Conservation (phyloP, 2,888 invertebrate species). For the Drosophila prolongata region DNA sequence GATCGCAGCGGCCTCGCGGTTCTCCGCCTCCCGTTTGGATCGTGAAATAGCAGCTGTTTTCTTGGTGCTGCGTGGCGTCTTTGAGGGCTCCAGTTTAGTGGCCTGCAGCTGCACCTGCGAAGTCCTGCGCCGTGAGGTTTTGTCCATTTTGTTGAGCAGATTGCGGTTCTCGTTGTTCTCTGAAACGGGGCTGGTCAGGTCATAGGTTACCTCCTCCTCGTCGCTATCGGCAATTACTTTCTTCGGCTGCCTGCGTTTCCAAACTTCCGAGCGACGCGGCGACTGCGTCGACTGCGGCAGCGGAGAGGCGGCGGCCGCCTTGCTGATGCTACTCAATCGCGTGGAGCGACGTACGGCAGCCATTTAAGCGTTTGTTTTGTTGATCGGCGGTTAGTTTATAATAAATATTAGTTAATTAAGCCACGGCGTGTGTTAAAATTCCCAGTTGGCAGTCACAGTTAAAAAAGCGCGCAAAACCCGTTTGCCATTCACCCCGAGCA, state of each 20-base stretch:
- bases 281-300: constrained; percentile 50
- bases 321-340: constrained; percentile 78
- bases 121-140: constrained; percentile 23
- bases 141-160: constrained; percentile 75
- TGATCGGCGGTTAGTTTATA: constrained; percentile 3
- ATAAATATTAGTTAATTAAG: constrained; percentile 15
- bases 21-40: constrained; percentile 39
- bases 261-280: constrained; percentile 63
- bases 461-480: constrained; percentile 55
- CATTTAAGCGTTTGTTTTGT: constrained; percentile 61
- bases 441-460: constrained; percentile 32
- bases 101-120: constrained; percentile 24
- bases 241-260: constrained; percentile 70
- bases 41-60: constrained; percentile 38
- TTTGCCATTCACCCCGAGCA: neutral
- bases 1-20: constrained; percentile 20
- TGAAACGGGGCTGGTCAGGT: constrained; percentile 58
- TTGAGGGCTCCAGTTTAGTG: constrained; percentile 41
- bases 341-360: constrained; percentile 81
- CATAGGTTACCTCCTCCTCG: constrained; percentile 62
- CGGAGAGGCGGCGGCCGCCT: constrained; percentile 49
- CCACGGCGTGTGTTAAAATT: constrained; percentile 12
- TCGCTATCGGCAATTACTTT: constrained; percentile 44
- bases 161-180: constrained; percentile 80
- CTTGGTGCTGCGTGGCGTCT: constrained; percentile 77